Percentiles rank a stretch among this genome's conserved stretches.
phyloP scores from a whole-genome alignment of 2,797 vertebrate genomes.

The Crocodylus rhombifer region DNA sequence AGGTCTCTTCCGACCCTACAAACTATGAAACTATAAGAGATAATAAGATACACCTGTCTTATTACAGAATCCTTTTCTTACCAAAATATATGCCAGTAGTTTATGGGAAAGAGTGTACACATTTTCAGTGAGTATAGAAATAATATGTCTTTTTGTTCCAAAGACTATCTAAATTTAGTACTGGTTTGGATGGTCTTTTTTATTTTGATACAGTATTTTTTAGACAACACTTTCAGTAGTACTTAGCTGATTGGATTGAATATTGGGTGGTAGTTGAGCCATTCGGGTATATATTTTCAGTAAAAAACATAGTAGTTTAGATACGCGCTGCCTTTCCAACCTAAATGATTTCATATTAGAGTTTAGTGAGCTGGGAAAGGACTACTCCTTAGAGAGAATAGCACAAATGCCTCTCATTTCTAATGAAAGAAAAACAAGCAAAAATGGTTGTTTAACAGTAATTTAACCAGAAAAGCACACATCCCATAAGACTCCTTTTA shows the following conservation, averaged over 20 bases:
- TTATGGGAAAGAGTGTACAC: neutral
- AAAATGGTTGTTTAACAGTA: neutral
- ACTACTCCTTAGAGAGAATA: rapidly evolving
- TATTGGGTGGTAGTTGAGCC: neutral
- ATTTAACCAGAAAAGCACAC: neutral
- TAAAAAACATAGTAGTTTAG: neutral
- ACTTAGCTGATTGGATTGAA: neutral
- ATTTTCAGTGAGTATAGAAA: neutral
- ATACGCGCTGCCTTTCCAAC: neutral
- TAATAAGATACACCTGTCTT: neutral
- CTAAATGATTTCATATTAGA: neutral
- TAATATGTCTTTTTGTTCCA: neutral
- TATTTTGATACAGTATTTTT: neutral
- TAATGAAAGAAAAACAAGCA: rapidly evolving
- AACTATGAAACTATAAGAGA: too few species aligned
- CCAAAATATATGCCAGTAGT: neutral
- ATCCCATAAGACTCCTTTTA: neutral
- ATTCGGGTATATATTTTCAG: neutral
- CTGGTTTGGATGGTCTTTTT: neutral
- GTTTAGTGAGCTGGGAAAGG: neutral
- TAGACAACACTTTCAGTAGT: neutral
- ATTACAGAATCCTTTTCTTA: neutral
- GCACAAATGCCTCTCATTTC: neutral
- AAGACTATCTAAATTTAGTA: neutral
- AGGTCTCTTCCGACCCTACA: too few species aligned